Evolutionary conservation across 1,140 invertebrate genomes (phyloP).

Genomic region (Subanguina moxae): DNA sequence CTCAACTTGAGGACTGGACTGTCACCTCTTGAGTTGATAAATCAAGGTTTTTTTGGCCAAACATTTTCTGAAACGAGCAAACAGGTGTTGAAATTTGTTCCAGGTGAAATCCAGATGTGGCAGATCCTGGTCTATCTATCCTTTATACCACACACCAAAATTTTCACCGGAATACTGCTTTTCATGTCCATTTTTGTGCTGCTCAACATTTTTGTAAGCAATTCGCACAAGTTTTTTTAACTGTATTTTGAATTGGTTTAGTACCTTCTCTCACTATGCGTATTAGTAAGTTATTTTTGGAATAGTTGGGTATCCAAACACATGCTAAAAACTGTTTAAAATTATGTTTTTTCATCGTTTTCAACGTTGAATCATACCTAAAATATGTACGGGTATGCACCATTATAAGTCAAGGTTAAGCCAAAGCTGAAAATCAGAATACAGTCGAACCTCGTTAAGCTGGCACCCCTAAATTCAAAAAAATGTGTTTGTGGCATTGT

Average conservation of each 20-base stretch:
- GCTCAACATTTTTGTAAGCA: constrained; percentile 55
- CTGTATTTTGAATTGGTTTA: neutral
- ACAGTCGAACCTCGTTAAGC: too few species aligned
- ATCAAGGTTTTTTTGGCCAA: constrained; percentile 31
- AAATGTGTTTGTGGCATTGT: too few species aligned
- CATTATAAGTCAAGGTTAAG: too few species aligned
- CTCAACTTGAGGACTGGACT: constrained; percentile 46
- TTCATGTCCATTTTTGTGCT: constrained; percentile 42
- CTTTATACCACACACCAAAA: constrained; percentile 45
- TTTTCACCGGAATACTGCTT: constrained; percentile 50
- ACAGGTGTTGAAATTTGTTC: constrained; percentile 13
- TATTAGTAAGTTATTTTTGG: too few species aligned
- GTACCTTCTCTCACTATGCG: constrained; percentile 13
- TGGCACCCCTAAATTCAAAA: too few species aligned
- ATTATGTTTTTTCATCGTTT: too few species aligned
- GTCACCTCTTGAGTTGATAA: constrained; percentile 41
- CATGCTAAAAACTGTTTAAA: too few species aligned
- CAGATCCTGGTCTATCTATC: constrained; percentile 53
- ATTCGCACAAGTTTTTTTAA: too few species aligned
- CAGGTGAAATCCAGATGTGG: constrained; percentile 49
- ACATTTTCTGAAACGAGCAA: neutral
- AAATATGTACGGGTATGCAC: too few species aligned
- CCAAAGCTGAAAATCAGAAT: too few species aligned
- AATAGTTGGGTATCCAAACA: too few species aligned
- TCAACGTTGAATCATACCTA: too few species aligned